Base-by-base conservation (phyloP, 2,888 invertebrate species). In the Helleia helle region DNA sequence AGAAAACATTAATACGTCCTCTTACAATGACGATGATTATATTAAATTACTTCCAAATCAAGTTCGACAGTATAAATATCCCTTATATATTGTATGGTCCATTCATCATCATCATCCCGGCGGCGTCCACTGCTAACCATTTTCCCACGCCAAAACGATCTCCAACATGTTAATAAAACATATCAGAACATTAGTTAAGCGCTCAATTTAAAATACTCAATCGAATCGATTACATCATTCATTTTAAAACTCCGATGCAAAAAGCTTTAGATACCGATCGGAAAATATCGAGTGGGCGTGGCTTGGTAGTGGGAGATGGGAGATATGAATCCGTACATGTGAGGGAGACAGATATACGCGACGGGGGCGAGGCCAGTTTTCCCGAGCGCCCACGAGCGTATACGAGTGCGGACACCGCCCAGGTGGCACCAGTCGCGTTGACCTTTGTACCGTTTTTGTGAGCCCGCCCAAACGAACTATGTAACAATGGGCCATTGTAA, bases 351-450 rank as follows among this genome's bases (percentile, higher is more conserved):
- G 25, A 12, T 26, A 17, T 31, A 40, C 25, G 61, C 58, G 58
- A 55, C 59, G 67, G 71, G 66, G 83, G 81, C 75, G 79, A 75
- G 64, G 58, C 52, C 51, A 49, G 40, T 47, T 50, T 54, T 50
- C 48, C 68, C 81, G 81, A 79, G 58, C 50, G 55, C 49, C 51
- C 47, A 59, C 80, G 81, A 75, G 56, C 54, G 55, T 54, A 48
- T 52, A 71, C 81, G 81, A 80, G 54, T 54, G n/a, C n/a, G n/a
- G 72, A 70, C 58, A 65, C 71, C 83, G 81, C 83, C 83, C 81
- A 80, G 74, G n/a, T n/a, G n/a, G 66, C 8, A 52, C 54, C 52
- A 56, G 59, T 58, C 64, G 58, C 51, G 34, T 18, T 18, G 34
- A 34, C 34, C 34, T 34, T 22, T 34, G 22, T 57, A 59, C 56